phyloP scores from a whole-genome alignment of 2,113 vertebrate species.

The Mola mola region DNA sequence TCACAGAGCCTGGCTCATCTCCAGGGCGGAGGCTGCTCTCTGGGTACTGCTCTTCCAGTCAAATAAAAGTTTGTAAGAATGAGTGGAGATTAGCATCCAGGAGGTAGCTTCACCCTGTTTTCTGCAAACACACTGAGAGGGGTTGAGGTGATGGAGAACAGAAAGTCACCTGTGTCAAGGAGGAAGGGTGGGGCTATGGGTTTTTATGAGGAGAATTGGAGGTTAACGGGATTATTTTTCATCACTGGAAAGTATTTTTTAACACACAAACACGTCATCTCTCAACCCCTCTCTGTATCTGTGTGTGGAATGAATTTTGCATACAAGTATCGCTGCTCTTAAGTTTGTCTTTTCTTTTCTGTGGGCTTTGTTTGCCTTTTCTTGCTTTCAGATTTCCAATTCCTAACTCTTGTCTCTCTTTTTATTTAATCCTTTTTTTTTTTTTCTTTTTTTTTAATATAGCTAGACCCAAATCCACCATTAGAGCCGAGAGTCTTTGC shows the following conservation, averaged over 20 bases:
- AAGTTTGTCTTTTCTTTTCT: constrained; percentile 49
- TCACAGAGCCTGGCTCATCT: constrained; percentile 48
- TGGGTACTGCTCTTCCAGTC: constrained; percentile 39
- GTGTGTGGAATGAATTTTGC: constrained; percentile 49
- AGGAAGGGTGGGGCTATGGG: constrained; percentile 2
- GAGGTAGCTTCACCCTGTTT: constrained; percentile 52
- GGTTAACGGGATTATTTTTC: constrained; percentile 38
- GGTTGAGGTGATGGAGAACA: constrained; percentile 35
- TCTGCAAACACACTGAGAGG: constrained; percentile 32
- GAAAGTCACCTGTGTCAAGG: constrained; percentile 6
- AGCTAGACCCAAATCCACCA: constrained; percentile 44
- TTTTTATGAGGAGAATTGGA: constrained; percentile 8
- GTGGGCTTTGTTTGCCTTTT: constrained; percentile 52
- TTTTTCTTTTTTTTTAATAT: constrained; percentile 67
- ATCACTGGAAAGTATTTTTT: constrained; percentile 12
- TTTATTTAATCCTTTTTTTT: constrained; percentile 54
- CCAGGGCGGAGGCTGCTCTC: constrained; percentile 55
- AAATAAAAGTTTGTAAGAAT: constrained; percentile 34
- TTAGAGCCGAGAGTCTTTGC: constrained; percentile 29
- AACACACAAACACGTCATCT: constrained; percentile 16
- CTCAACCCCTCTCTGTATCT: constrained; percentile 51
- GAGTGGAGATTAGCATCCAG: constrained; percentile 37
- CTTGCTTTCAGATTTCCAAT: constrained; percentile 46
- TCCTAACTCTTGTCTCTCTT: constrained; percentile 26
- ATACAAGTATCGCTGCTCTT: constrained; percentile 43